Evolutionary conservation across 2,113 vertebrate species (phyloP), one percentile per base, ranked within the genome.

Genomic region (Petrocephalus zakoni): DNA sequence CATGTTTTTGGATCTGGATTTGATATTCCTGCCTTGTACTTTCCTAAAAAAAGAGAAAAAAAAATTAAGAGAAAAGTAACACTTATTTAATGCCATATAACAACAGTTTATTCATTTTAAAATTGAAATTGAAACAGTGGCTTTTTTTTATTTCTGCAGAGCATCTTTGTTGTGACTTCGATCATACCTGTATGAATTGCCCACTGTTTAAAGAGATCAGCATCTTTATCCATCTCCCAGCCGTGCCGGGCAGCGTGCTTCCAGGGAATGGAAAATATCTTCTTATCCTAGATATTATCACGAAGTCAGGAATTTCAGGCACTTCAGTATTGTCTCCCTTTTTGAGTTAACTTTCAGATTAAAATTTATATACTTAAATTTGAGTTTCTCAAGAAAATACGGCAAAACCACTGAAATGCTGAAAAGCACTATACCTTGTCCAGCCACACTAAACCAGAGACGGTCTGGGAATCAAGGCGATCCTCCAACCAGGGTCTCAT

Each of bases 181-280:
- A 56, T 89, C 96, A 87, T 91, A 99, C 98, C 98, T 95, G 98
- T 99, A 91, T 99, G 98, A 64, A 98, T 95, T 91, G 98, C 98
- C 98, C 98, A 99, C 87, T 95, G 93, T 85, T 97, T 96, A 94
- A 99, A 99, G 2, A 99, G 95, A 91, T 95, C 96, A 4, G 98
- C 98, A 0, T 99, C 98, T 89, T 96, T 99, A 88, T 98, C 96
- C 92, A 99, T 92, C 90, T 98, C 96, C 98, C 98, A 99, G 75
- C 98, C 98, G 0, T 99, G 98, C 29, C 98, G 96, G n/a, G 98
- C 98, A 1, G 98, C 98, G 0, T 99, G 98, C 72, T 99, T 99
- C 98, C 98, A 99, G 0, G 98, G 98, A 88, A 99, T 99, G 21
- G 97, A 96, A 92, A 99, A 99, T 85, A 96, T 96, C 75, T 90